Evolutionary conservation across 2,888 invertebrate species (phyloP), one percentile per base, ranked within the genome.

Genomic region (Lycocerus yunnanus): DNA sequence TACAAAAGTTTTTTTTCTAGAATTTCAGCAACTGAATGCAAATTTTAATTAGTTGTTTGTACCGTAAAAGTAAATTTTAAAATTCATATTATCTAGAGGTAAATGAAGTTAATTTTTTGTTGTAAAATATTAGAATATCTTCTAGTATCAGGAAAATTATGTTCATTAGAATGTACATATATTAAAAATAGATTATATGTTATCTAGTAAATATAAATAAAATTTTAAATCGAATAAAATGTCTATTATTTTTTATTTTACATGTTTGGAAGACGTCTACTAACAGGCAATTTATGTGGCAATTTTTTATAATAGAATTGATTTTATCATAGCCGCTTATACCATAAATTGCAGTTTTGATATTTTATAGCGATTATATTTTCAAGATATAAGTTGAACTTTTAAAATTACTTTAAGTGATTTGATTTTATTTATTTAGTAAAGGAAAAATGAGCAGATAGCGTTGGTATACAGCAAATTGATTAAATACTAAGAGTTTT

Each of bases 221-320:
- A 43, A n/a, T 43, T 27, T 43, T n/a, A 43, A 43, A 43, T 43
- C n/a, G n/a, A n/a, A 43, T 43, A 43, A 43, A 43, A 43, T 43
- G 43, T 43, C 43, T 43, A 43, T 43, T n/a, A 27, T 27, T 43
- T 43, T 43, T 43, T 43, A 43, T 43, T 43, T 43, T 43, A 43
- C 43, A 43, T 43, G 43, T 43, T 43, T 43, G 6, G 43, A 43
- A 43, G 8, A 43, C 60, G 69, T 65, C 63, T 13, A 63, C 63
- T 65, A 68, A 60, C 63, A 21, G 27, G 63, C 61, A 69, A 69
- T 69, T 69, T 69, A 65, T 63, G 27, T 69, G 27, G 24, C 60
- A 63, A 69, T 69, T 69, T 43, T 69, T 61, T 65, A 61, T 69
- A 43, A 69, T 69, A 43, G 63, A 69, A 69, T 69, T 69, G 69